These are phyloP conservation scores for Chymomyza costata DNA, from an alignment of 1,140 invertebrate species.

Conservation along the genomic window DNA sequence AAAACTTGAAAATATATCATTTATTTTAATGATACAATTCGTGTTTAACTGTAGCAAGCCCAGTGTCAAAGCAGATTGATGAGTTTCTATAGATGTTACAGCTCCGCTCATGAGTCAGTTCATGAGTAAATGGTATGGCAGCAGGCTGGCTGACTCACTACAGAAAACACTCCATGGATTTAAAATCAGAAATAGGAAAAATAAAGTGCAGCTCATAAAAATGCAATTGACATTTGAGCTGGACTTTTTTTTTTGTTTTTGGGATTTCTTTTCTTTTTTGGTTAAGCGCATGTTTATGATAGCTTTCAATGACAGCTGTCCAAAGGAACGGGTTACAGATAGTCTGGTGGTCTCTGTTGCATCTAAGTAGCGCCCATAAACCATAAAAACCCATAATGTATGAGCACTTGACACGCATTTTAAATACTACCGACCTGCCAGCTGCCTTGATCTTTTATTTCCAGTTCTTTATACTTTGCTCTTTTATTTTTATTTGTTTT, in stretches of 20 bases:
- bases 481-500: conserved; percentile 5
- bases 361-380: conserved; percentile 56
- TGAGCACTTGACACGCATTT: conserved; percentile 66
- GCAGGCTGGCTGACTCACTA: too few species aligned
- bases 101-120: conserved; percentile 34
- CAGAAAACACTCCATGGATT: too few species aligned
- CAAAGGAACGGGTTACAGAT: not conserved
- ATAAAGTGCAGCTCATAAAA: conserved; percentile 61
- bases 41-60: conserved; percentile 9
- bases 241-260: too few species aligned
- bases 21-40: conserved; percentile 50
- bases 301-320: conserved; percentile 41
- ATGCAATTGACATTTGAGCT: conserved; percentile 45
- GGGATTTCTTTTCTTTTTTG: too few species aligned
- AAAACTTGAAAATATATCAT: conserved; percentile 34
- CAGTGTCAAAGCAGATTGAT: conserved; percentile 44
- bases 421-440: conserved; percentile 31
- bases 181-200: conserved; percentile 10
- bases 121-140: not conserved
- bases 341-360: conserved; percentile 17
- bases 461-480: conserved; percentile 10
- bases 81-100: conserved; percentile 18
- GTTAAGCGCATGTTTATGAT: conserved; percentile 30
- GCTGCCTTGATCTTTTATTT: conserved; percentile 15
- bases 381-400: conserved; percentile 60